These are phyloP conservation scores for Papilio elwesi DNA, from an alignment of 2,888 invertebrate genomes.

Conservation along the genomic window DNA sequence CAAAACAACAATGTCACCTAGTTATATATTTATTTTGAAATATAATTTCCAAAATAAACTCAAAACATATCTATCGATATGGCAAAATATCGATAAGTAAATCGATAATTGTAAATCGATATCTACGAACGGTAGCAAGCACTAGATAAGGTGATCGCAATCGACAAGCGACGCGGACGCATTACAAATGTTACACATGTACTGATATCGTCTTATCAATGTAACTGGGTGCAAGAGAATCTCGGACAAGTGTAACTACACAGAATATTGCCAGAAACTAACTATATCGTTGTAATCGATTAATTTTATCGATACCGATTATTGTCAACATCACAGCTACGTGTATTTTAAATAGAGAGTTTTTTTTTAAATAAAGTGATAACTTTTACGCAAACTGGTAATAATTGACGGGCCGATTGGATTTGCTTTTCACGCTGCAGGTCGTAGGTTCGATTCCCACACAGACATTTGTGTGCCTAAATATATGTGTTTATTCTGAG, in stretches of 20 bases:
- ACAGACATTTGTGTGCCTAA: no score
- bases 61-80: constrained; percentile 29
- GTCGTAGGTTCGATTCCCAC: no score
- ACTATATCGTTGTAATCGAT: not conserved
- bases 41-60: not conserved
- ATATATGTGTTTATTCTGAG: no score
- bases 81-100: constrained; percentile 34
- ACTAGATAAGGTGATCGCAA: constrained; percentile 41
- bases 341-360: not conserved
- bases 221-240: constrained; percentile 18
- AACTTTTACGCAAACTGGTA: no score
- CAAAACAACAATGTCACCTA: not conserved
- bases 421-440: no score
- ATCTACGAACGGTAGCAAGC: constrained; percentile 47
- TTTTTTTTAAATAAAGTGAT: no score
- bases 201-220: constrained; percentile 30
- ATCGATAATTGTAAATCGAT: constrained; percentile 46
- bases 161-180: constrained; percentile 25
- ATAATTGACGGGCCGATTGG: no score
- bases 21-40: not conserved
- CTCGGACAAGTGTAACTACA: constrained; percentile 3
- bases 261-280: not conserved
- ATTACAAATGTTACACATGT: constrained; percentile 37
- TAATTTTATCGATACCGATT: not conserved
- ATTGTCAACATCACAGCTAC: not conserved